These are phyloP conservation scores for Anarhynchus alexandrinus DNA, from an alignment of 2,113 vertebrate species.

Conservation along the genomic window DNA sequence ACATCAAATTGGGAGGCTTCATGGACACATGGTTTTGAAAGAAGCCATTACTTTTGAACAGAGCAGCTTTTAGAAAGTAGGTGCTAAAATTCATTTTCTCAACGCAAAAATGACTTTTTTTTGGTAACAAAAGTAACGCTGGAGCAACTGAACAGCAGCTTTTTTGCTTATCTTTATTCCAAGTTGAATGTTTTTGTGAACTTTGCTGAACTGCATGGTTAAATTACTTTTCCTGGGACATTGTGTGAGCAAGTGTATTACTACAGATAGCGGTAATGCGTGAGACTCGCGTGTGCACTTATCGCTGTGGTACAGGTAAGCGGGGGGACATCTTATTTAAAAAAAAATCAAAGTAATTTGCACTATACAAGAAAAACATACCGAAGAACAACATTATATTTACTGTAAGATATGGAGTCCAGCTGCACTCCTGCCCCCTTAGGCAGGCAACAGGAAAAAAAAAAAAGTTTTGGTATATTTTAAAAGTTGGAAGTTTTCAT, in stretches of 20 bases:
- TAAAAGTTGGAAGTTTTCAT: background rate
- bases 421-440: background rate
- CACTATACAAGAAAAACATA: background rate
- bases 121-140: background rate
- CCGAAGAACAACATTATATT: background rate
- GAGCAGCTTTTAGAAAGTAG: background rate
- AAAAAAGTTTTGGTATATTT: background rate
- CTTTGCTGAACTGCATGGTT: background rate
- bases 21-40: conserved; percentile 66
- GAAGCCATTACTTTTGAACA: conserved; percentile 54
- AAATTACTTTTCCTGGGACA: conserved; percentile 28
- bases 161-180: background rate
- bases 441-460: background rate
- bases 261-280: background rate
- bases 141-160: background rate
- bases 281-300: background rate
- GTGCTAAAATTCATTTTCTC: background rate
- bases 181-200: background rate
- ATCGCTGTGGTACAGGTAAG: background rate
- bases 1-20: conserved; percentile 48
- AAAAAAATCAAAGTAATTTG: background rate
- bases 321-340: background rate
- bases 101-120: background rate
- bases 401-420: background rate
- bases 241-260: background rate